Evolutionary conservation across 2,113 vertebrate species (phyloP).

Genomic region (Perca fluviatilis): DNA sequence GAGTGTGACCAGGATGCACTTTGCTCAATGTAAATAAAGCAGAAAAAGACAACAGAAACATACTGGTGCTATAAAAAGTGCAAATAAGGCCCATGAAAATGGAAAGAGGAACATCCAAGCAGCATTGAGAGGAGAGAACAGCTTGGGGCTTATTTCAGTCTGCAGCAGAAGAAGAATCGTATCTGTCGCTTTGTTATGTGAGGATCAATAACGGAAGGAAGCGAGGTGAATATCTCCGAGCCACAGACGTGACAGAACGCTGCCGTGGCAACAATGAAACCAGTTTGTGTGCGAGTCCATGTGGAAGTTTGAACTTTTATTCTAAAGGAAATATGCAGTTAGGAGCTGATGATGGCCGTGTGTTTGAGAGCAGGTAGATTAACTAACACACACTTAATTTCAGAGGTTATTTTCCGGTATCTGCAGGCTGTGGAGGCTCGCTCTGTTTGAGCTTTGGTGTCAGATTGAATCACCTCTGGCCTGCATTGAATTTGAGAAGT

Average conservation of each 20-base stretch:
- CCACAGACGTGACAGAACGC: conserved; percentile 1
- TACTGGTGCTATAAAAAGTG: background rate
- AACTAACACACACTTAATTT: background rate
- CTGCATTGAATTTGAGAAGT: conserved; percentile 26
- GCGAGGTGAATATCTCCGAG: conserved; percentile 24
- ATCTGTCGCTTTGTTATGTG: conserved; percentile 35
- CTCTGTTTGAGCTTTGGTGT: conserved; percentile 19
- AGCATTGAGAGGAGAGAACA: conserved; percentile 13
- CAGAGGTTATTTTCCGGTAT: conserved; percentile 6
- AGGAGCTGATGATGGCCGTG: background rate
- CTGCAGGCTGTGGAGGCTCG: background rate
- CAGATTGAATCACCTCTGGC: conserved; percentile 30
- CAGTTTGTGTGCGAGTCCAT: background rate
- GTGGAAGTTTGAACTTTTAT: conserved; percentile 29
- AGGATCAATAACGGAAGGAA: conserved; percentile 19
- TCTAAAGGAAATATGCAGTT: background rate
- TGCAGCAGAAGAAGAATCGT: conserved; percentile 28
- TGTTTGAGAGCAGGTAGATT: background rate
- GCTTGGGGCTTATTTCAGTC: conserved; percentile 15
- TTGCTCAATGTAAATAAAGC: background rate
- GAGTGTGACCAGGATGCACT: background rate
- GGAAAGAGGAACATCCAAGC: background rate
- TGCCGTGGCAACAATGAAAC: background rate
- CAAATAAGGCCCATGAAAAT: background rate
- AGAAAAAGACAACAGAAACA: background rate